phyloP scores from a whole-genome alignment of 1,140 invertebrate species.

The Fopius arisanus region DNA sequence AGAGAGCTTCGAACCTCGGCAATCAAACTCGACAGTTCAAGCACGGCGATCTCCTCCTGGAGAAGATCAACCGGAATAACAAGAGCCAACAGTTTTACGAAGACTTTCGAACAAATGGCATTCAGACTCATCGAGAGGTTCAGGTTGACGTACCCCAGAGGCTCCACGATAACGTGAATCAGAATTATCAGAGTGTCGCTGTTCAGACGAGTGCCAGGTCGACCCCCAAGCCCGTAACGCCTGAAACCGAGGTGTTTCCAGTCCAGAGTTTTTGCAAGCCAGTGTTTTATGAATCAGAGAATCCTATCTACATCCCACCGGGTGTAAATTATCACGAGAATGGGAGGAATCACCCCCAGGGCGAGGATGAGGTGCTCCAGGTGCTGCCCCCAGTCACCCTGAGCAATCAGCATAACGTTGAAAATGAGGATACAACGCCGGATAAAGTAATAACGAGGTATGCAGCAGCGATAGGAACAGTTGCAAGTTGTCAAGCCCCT shows the following conservation, averaged over 20 bases:
- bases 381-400: neutral
- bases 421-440: slow-evolving; percentile 60
- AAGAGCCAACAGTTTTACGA: neutral
- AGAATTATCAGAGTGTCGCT: slow-evolving; percentile 26
- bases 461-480: slow-evolving; percentile 55
- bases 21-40: neutral
- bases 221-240: neutral
- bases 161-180: neutral
- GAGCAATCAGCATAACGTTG: slow-evolving; percentile 48
- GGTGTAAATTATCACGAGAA: neutral
- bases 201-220: slow-evolving; percentile 27
- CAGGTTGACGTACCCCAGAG: neutral
- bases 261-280: neutral
- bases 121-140: neutral
- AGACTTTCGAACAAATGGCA: too few relatives aligned
- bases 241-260: neutral
- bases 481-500: slow-evolving; percentile 30
- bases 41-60: neutral
- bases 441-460: slow-evolving; percentile 56
- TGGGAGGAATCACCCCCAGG: neutral
- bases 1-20: neutral
- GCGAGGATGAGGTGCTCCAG: neutral
- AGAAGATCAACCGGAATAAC: neutral
- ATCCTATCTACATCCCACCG: slow-evolving; percentile 34
- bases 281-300: slow-evolving; percentile 28